phyloP scores from a whole-genome alignment of 2,888 invertebrate genomes.

The Ferrisia virgata region DNA sequence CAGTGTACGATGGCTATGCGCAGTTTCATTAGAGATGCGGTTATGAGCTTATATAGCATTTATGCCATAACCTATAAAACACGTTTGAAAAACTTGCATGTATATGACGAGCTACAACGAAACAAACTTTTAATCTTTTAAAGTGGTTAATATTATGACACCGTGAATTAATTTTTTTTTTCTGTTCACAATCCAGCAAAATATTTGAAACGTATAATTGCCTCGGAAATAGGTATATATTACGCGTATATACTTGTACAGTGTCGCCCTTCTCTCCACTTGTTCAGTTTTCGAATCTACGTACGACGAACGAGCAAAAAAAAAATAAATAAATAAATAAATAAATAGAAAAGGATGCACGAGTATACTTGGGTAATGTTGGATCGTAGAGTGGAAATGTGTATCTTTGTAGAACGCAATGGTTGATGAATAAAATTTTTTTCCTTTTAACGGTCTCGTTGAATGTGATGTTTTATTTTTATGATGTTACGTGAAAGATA shows the following conservation, averaged over 20 bases:
- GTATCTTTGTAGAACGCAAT: too few relatives aligned
- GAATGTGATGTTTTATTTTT: slow-evolving; percentile 16
- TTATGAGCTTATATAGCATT: slow-evolving; percentile 13
- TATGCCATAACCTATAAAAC: not conserved
- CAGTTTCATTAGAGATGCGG: slow-evolving; percentile 21
- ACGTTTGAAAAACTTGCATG: not conserved
- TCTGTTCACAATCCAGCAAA: not conserved
- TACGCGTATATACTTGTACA: too few relatives aligned
- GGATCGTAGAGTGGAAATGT: too few relatives aligned
- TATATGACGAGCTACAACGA: not conserved
- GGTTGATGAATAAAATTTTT: not conserved
- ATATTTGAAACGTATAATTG: slow-evolving; percentile 31
- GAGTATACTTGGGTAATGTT: too few relatives aligned
- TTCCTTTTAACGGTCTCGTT: not conserved
- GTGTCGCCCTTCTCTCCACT: not conserved
- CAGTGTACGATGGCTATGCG: too few relatives aligned
- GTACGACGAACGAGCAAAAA: not conserved
- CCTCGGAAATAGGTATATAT: not conserved
- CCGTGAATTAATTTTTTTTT: slow-evolving; percentile 23
- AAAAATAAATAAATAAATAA: not conserved
- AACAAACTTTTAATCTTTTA: slow-evolving; percentile 33
- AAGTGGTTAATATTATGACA: slow-evolving; percentile 29
- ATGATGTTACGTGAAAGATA: not conserved
- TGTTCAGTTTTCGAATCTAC: not conserved
- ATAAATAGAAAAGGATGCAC: not conserved